These are phyloP conservation scores for Epinotia ramella DNA, from an alignment of 2,888 invertebrate species.

Conservation along the genomic window DNA sequence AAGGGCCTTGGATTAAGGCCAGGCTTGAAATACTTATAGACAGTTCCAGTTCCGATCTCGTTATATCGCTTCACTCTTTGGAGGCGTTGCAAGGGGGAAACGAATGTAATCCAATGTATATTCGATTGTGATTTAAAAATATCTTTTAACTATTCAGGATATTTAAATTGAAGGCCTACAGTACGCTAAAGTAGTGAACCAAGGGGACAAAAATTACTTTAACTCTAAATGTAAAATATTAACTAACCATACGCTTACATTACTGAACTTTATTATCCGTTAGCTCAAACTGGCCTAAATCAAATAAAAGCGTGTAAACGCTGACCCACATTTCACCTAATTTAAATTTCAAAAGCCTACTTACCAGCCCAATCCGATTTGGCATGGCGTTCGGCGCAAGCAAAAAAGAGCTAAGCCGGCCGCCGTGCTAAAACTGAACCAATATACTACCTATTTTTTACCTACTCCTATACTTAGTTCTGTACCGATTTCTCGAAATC, in stretches of 20 bases:
- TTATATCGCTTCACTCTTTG: slow-evolving; percentile 9
- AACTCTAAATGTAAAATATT: background rate
- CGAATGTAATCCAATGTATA: background rate
- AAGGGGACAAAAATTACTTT: too few relatives aligned
- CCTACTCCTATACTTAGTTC: slow-evolving; percentile 12
- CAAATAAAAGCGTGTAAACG: slow-evolving; percentile 13
- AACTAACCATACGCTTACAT: background rate
- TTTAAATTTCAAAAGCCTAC: slow-evolving; percentile 49
- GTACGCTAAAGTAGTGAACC: too few relatives aligned
- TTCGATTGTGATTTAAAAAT: background rate
- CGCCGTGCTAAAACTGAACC: slow-evolving; percentile 76
- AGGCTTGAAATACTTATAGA: slow-evolving; percentile 2
- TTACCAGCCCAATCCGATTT: slow-evolving; percentile 52
- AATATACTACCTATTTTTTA: slow-evolving; percentile 55
- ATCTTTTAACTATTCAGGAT: background rate
- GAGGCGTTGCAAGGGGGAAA: background rate
- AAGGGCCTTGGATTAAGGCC: background rate
- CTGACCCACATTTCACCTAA: slow-evolving; percentile 33
- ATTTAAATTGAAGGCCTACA: too few relatives aligned
- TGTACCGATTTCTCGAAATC: slow-evolving; percentile 72
- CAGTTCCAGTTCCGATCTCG: slow-evolving; percentile 9
- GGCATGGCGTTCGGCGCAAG: slow-evolving; percentile 59
- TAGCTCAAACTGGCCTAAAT: slow-evolving; percentile 1
- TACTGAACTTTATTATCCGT: background rate
- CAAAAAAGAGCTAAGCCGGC: slow-evolving; percentile 67